A percentile compares a stretch with the other conserved stretches of the same genome.
Evolutionary conservation across 1,140 invertebrate species (phyloP).

Genomic region (Acromyrmex charruanus): DNA sequence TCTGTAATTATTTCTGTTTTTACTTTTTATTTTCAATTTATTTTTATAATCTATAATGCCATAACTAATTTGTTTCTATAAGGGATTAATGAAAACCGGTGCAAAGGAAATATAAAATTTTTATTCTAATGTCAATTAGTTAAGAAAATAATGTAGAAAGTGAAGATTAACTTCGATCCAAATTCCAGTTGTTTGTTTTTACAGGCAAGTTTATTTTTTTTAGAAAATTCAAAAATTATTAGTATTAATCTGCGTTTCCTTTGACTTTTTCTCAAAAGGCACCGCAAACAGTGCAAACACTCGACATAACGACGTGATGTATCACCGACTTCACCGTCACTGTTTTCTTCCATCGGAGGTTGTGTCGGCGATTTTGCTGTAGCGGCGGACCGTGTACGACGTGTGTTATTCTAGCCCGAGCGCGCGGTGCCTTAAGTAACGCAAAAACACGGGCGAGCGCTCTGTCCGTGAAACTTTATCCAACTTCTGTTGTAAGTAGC

Average conservation of each 20-base stretch:
- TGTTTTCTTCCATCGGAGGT: constrained; percentile 25
- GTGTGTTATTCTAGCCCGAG: constrained; percentile 49
- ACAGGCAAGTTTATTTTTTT: background rate
- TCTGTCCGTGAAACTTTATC: constrained; percentile 62
- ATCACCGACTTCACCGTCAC: background rate
- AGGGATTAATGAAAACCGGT: no score
- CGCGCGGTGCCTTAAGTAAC: constrained; percentile 57
- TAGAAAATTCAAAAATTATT: background rate
- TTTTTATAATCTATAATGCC: no score
- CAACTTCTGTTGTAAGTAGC: constrained; percentile 63
- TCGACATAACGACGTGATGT: background rate
- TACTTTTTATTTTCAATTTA: no score
- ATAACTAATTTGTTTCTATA: no score
- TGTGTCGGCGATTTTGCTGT: constrained; percentile 42
- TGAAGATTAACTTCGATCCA: background rate
- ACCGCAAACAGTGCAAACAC: background rate
- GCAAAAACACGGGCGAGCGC: constrained; percentile 41
- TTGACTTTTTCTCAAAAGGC: background rate
- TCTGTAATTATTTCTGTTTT: no score
- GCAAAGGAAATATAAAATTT: no score
- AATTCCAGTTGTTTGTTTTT: background rate
- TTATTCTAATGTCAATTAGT: background rate
- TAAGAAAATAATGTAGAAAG: background rate
- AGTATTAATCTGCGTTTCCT: background rate
- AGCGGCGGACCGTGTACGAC: background rate